Percentiles rank a stretch among this genome's conserved stretches.
Evolutionary conservation across 2,797 vertebrate genomes (phyloP).

Genomic region (Halcyon leucocephala): DNA sequence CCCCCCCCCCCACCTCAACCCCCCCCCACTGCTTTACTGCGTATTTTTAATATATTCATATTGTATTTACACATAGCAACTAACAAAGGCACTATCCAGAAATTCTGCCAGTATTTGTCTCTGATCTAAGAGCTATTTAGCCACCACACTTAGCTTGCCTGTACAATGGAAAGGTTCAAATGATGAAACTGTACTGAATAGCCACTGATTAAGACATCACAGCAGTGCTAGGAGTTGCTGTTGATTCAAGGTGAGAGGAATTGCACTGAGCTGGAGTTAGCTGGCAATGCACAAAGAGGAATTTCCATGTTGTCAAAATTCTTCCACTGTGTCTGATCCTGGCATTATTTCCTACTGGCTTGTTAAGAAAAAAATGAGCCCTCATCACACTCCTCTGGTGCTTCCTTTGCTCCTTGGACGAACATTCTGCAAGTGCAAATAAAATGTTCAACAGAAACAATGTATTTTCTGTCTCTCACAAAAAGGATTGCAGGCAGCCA

Average conservation of each 20-base stretch:
- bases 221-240: background rate
- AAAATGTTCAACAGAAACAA: conserved; percentile 13
- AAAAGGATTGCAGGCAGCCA: background rate
- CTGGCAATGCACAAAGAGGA: conserved; percentile 5
- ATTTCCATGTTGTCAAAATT: conserved; percentile 58
- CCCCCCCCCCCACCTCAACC: background rate
- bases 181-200: conserved; percentile 20
- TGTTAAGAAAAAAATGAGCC: conserved; percentile 30
- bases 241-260: conserved; percentile 40
- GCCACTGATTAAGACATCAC: conserved; percentile 42
- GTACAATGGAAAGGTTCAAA: background rate
- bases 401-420: conserved; percentile 44
- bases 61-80: background rate
- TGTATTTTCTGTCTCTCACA: conserved; percentile 28
- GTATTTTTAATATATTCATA: too few species aligned
- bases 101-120: conserved; percentile 8
- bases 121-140: conserved; percentile 33
- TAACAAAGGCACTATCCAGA: background rate
- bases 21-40: background rate
- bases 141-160: background rate
- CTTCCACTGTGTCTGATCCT: background rate
- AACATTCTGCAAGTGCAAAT: conserved; percentile 54
- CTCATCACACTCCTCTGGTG: conserved; percentile 4
- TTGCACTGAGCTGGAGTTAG: background rate
- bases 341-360: conserved; percentile 31